Percentiles rank a stretch among this genome's conserved stretches.
phyloP scores from a whole-genome alignment of 1,140 invertebrate species.

The Alviniconcha marisindica region DNA sequence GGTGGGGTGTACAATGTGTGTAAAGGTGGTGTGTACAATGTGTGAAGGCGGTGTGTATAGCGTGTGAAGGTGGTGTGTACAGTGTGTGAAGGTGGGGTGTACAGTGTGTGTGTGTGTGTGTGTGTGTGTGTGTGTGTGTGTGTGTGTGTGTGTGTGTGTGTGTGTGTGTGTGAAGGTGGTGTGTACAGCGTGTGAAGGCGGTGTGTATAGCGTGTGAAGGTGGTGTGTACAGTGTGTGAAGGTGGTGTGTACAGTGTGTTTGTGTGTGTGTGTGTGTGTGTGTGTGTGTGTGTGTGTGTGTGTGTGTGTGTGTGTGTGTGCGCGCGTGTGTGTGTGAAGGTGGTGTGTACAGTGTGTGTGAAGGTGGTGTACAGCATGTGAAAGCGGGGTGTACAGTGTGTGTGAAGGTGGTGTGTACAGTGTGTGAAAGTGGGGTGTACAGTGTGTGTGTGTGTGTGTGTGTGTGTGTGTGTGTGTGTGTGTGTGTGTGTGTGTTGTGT shows the following conservation, averaged over 20 bases:
- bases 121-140: no score
- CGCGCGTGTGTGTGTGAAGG: background rate
- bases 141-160: no score
- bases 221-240: background rate
- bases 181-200: no score
- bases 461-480: background rate
- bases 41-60: no score
- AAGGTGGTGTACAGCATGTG: background rate
- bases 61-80: no score
- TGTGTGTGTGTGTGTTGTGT: background rate
- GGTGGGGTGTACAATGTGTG: no score
- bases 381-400: background rate
- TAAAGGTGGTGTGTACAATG: no score
- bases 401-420: background rate
- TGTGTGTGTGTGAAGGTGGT: no score
- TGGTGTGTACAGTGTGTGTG: background rate
- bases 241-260: background rate
- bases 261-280: background rate
- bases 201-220: no score
- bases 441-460: background rate
- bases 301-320: background rate
- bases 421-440: background rate
- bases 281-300: conserved; percentile 18
- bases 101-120: no score
- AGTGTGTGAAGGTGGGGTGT: no score